These are phyloP conservation scores for Narcine bancroftii DNA, from an alignment of 2,113 vertebrate genomes.

Conservation along the genomic window DNA sequence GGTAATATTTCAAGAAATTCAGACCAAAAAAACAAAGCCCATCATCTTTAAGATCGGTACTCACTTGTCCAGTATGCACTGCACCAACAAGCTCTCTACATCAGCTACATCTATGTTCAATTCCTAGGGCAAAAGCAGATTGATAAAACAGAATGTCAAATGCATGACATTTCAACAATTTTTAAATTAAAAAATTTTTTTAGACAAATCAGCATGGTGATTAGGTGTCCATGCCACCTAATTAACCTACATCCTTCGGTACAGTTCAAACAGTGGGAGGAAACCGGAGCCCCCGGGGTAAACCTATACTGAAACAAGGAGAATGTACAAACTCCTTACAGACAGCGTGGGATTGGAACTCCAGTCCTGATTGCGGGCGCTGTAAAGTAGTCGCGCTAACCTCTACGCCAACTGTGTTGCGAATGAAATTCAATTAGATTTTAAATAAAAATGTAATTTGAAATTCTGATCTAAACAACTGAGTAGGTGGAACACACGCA, in stretches of 20 bases:
- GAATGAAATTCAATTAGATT: neutral
- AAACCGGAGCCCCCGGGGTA: too few species aligned
- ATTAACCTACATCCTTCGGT: too few species aligned
- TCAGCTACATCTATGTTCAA: constrained; percentile 98
- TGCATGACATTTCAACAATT: neutral
- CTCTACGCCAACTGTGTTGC: too few species aligned
- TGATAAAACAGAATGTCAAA: neutral
- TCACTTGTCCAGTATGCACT: constrained; percentile 99
- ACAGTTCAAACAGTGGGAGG: too few species aligned
- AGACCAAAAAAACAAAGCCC: neutral
- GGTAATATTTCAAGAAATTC: neutral
- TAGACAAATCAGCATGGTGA: too few species aligned
- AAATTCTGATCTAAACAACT: neutral
- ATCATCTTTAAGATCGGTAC: constrained; percentile 46
- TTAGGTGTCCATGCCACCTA: too few species aligned
- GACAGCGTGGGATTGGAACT: too few species aligned
- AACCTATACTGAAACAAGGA: too few species aligned
- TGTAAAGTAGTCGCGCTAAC: too few species aligned
- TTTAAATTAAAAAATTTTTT: too few species aligned
- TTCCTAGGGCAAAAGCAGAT: constrained; percentile 64
- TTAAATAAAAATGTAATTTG: neutral
- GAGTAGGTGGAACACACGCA: neutral
- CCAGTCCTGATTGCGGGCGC: too few species aligned
- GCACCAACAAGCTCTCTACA: constrained; percentile 98
- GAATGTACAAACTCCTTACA: too few species aligned